Conservation (phyloP, 2,888 invertebrate genomes). For the Athalia cordata region DNA sequence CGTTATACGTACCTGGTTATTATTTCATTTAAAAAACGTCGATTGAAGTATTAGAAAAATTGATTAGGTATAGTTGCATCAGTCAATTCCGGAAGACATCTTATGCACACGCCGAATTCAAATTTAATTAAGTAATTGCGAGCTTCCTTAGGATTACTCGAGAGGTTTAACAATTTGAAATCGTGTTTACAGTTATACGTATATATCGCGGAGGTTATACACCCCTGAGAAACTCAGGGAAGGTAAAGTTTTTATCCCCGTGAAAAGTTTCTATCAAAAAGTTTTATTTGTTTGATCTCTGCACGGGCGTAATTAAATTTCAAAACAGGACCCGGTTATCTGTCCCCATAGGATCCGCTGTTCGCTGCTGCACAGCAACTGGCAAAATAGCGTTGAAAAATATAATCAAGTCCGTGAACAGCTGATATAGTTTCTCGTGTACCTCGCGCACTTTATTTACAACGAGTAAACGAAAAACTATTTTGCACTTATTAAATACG, state of each 20-base stretch:
- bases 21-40: too few species aligned
- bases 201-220: background rate
- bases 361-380: too few species aligned
- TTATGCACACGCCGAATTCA: background rate
- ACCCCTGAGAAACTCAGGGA: background rate
- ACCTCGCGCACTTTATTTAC: too few species aligned
- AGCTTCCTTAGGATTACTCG: background rate
- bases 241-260: constrained; percentile 7
- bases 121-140: constrained; percentile 38
- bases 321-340: background rate
- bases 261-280: background rate
- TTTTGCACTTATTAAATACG: too few species aligned
- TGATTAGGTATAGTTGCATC: too few species aligned
- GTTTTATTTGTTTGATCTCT: constrained; percentile 20
- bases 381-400: background rate
- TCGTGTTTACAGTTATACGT: background rate
- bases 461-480: too few species aligned
- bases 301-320: constrained; percentile 10
- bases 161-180: background rate
- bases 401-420: background rate
- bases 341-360: background rate
- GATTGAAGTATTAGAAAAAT: too few species aligned
- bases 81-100: too few species aligned
- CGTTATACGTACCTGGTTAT: too few species aligned
- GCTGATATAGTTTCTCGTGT: too few species aligned